Percentiles rank a stretch among this genome's conserved stretches.
Evolutionary conservation across 2,113 vertebrate species (phyloP).

Genomic region (Periophthalmus modestus): DNA sequence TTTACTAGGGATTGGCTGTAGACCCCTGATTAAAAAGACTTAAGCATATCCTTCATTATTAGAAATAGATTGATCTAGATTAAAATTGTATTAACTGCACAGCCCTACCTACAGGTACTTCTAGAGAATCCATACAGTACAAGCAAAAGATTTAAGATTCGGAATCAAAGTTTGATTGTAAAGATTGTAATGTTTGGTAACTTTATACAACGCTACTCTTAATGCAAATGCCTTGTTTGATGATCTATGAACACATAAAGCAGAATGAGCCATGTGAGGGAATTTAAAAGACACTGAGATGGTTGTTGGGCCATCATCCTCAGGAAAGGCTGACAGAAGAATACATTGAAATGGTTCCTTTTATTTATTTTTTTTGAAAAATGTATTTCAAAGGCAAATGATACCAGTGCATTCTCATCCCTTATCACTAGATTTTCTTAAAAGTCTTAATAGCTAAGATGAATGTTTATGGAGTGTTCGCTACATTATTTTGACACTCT

Average conservation of each 20-base stretch:
- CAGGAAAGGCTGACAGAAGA: neutral
- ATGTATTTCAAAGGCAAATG: neutral
- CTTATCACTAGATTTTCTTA: slow-evolving; percentile 10
- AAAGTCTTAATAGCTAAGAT: slow-evolving; percentile 18
- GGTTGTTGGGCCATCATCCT: neutral
- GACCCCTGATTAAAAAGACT: no score
- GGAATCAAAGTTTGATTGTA: neutral
- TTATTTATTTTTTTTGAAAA: neutral
- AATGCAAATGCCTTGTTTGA: neutral
- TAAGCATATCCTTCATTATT: no score
- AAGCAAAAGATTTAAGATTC: neutral
- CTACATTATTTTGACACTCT: slow-evolving; percentile 24
- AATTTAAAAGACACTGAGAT: neutral
- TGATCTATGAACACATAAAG: neutral
- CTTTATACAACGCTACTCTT: neutral
- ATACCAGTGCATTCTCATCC: neutral
- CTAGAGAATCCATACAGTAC: neutral
- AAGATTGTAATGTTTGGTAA: neutral
- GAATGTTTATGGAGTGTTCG: slow-evolving; percentile 32
- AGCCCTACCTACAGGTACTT: neutral
- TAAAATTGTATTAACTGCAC: neutral
- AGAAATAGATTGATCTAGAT: no score
- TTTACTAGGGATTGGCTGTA: no score
- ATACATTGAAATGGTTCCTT: neutral
- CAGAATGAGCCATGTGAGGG: neutral